Percentiles rank a stretch among this genome's conserved stretches.
phyloP scores from a whole-genome alignment of 2,797 vertebrate species.

The Synaphobranchus kaupii region DNA sequence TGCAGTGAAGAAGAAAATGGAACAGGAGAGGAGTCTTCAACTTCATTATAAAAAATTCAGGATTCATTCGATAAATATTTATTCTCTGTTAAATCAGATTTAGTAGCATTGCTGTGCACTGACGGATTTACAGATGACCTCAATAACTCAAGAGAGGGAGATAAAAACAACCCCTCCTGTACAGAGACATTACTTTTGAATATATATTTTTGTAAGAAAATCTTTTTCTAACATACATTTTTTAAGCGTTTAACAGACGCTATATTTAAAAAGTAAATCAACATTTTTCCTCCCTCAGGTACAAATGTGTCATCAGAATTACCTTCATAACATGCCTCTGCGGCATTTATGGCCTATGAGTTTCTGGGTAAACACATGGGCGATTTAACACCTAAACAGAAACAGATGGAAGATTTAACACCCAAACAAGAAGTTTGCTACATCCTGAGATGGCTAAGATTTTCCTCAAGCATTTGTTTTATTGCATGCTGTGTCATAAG shows the following conservation, averaged over 20 bases:
- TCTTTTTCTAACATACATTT: background rate
- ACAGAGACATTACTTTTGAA: background rate
- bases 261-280: background rate
- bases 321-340: background rate
- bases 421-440: background rate
- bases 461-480: background rate
- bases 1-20: background rate
- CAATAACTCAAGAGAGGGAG: background rate
- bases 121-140: background rate
- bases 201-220: background rate
- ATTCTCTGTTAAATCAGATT: constrained; percentile 11
- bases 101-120: background rate
- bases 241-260: too few species aligned
- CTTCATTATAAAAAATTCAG: constrained; percentile 25
- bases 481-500: background rate
- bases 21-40: background rate
- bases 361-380: background rate
- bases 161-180: background rate
- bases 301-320: background rate
- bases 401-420: background rate
- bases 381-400: background rate
- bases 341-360: background rate
- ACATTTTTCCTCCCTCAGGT: background rate
- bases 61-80: constrained; percentile 22
- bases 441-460: background rate